phyloP scores from a whole-genome alignment of 2,113 vertebrate genomes.

The Pan troglodytes region NHGRI_mPanTro3-v2.1_pri NC_072410.2:99272501-99273000 shows the following conservation, averaged over 20 bases:
- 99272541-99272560: conserved; percentile 48
- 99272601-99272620: neutral
- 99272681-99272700: neutral
- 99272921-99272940: neutral
- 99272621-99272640: neutral
- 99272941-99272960: accelerated
- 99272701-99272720: neutral
- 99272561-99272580: neutral
- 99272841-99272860: neutral
- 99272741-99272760: neutral
- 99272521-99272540: conserved; percentile 75
- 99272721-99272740: neutral
- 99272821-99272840: neutral
- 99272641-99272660: neutral
- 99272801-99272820: accelerated
- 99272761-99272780: neutral
- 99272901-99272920: neutral
- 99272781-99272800: neutral
- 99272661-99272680: neutral
- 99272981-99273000: accelerated
- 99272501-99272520: conserved; percentile 64
- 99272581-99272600: neutral
- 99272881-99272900: neutral
- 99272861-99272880: accelerated
- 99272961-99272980: accelerated